Evolutionary conservation across 2,113 vertebrate species (phyloP).

Genomic region (Syngnathus floridae): DNA sequence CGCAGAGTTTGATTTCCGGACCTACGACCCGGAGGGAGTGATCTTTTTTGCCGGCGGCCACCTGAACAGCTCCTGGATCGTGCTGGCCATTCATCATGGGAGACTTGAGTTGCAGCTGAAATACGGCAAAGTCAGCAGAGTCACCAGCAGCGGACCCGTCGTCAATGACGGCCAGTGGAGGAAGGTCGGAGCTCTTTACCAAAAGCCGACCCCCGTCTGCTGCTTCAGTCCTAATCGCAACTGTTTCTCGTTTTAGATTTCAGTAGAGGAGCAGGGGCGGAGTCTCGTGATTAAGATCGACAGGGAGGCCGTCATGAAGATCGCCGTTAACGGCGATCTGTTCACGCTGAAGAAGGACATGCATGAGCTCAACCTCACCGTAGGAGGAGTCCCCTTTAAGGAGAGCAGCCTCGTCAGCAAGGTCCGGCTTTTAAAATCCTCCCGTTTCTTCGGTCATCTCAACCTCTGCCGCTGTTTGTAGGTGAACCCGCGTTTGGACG

Average conservation of each 20-base stretch:
- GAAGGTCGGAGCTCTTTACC: constrained; percentile 54
- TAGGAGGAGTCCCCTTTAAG: constrained; percentile 90
- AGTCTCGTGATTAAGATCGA: constrained; percentile 91
- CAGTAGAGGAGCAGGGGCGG: constrained; percentile 86
- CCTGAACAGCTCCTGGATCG: constrained; percentile 86
- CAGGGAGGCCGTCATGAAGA: constrained; percentile 95
- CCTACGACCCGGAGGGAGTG: constrained; percentile 89
- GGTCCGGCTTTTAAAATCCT: constrained; percentile 50
- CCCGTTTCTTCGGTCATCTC: constrained; percentile 9
- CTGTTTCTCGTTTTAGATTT: constrained; percentile 72
- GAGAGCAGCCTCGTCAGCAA: constrained; percentile 78
- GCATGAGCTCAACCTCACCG: constrained; percentile 90
- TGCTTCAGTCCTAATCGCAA: neutral
- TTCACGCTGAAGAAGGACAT: constrained; percentile 82
- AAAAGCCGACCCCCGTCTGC: neutral
- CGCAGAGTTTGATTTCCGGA: constrained; percentile 94
- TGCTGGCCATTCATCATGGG: constrained; percentile 83
- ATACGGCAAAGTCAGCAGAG: constrained; percentile 77
- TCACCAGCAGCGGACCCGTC: constrained; percentile 84
- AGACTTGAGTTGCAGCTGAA: constrained; percentile 89
- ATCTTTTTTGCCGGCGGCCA: constrained; percentile 94
- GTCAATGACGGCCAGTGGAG: constrained; percentile 92
- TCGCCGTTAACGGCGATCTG: constrained; percentile 83
- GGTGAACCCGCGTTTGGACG: constrained; percentile 92
- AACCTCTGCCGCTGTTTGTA: constrained; percentile 33